Evolutionary conservation across 2,797 vertebrate genomes (phyloP).

Genomic region (Danio aesculapii): DNA sequence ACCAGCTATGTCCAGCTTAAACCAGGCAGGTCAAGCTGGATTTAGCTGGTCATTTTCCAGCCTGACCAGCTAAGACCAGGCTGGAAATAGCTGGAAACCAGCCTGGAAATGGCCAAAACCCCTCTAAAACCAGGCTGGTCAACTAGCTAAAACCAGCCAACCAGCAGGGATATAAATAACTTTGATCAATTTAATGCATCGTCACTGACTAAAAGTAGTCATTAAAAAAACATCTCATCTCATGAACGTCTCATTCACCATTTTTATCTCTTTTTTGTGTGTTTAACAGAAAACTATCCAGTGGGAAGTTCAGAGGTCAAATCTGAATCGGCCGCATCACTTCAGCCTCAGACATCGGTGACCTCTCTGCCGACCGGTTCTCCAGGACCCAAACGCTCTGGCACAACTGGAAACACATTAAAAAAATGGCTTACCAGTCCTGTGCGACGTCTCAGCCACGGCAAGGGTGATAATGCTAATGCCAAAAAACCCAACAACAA

Average conservation of each 20-base stretch:
- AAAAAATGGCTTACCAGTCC: slow-evolving; percentile 97
- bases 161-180: too few relatives aligned
- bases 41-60: too few relatives aligned
- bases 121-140: too few relatives aligned
- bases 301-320: slow-evolving; percentile 87
- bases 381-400: slow-evolving; percentile 91
- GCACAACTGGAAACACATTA: slow-evolving; percentile 92
- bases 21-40: too few relatives aligned
- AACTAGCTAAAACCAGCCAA: too few relatives aligned
- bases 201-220: too few relatives aligned
- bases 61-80: too few relatives aligned
- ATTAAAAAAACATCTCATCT: too few relatives aligned
- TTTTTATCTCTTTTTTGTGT: not conserved
- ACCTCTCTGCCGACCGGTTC: slow-evolving; percentile 92
- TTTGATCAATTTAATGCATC: too few relatives aligned
- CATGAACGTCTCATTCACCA: not conserved
- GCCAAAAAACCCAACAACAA: slow-evolving; percentile 89
- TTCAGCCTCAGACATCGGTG: slow-evolving; percentile 91
- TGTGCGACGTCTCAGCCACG: slow-evolving; percentile 91
- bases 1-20: too few relatives aligned
- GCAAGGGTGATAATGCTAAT: slow-evolving; percentile 83
- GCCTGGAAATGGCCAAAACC: too few relatives aligned
- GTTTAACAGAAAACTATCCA: slow-evolving; percentile 84
- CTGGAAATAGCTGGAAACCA: too few relatives aligned
- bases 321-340: slow-evolving; percentile 90